Conservation (phyloP, 2,888 invertebrate species). For the Hemicrepidius hirtus region DNA sequence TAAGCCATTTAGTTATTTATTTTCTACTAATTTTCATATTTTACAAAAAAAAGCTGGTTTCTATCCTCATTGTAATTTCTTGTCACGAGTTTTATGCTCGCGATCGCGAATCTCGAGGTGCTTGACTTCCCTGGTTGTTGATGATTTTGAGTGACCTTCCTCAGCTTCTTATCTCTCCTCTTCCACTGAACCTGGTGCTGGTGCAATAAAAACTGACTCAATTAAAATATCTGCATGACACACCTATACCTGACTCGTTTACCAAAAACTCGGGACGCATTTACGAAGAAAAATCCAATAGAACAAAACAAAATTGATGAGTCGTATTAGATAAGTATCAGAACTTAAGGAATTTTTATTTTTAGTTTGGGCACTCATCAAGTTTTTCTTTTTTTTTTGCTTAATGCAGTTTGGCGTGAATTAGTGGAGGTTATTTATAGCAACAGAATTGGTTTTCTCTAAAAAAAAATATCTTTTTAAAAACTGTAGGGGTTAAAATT, state of each 20-base stretch:
- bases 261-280: conserved; percentile 11
- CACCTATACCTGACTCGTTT: conserved; percentile 26
- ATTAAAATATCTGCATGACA: conserved; percentile 40
- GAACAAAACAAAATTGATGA: background rate
- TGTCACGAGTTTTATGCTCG: conserved; percentile 1
- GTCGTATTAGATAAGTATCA: background rate
- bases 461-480: background rate
- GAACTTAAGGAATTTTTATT: background rate
- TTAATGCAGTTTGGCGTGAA: background rate
- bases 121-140: conserved; percentile 42
- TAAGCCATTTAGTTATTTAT: too few species aligned
- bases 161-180: conserved; percentile 34
- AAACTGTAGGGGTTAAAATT: conserved; percentile 7
- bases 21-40: background rate
- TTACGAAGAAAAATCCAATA: background rate
- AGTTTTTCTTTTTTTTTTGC: too few species aligned
- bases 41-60: background rate
- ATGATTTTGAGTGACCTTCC: conserved; percentile 44
- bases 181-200: conserved; percentile 22
- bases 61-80: background rate
- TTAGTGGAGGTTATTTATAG: background rate
- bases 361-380: background rate
- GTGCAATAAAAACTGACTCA: conserved; percentile 43
- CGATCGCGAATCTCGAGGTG: conserved; percentile 32
- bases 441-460: background rate